These are phyloP conservation scores for Momotus momota DNA, from an alignment of 2,797 vertebrate genomes.

Conservation along the genomic window DNA sequence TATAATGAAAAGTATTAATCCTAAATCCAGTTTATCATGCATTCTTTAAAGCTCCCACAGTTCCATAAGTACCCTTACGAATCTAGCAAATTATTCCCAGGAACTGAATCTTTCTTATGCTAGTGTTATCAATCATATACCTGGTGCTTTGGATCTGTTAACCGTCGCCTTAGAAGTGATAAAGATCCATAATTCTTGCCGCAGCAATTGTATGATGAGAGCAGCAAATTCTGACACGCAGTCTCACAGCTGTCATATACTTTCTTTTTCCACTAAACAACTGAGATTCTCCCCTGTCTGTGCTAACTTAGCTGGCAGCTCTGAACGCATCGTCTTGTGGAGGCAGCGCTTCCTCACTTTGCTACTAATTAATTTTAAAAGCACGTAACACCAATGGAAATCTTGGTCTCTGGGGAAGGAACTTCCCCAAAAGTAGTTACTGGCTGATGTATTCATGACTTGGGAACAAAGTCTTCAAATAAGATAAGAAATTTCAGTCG, in stretches of 20 bases:
- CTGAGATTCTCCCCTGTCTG: neutral
- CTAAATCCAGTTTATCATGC: neutral
- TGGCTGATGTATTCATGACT: neutral
- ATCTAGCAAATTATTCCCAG: neutral
- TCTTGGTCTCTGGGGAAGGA: neutral
- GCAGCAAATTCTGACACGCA: slow-evolving; percentile 64
- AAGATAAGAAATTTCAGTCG: neutral
- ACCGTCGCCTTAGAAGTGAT: slow-evolving; percentile 2
- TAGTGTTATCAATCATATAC: neutral
- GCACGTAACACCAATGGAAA: neutral
- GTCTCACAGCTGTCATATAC: slow-evolving; percentile 70
- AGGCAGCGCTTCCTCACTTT: neutral
- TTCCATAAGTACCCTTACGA: neutral
- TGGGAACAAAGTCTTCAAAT: neutral
- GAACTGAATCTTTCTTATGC: neutral
- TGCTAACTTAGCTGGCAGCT: neutral
- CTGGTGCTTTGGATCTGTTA: slow-evolving; percentile 49
- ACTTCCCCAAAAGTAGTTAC: neutral
- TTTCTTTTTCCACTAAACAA: neutral
- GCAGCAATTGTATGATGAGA: slow-evolving; percentile 45
- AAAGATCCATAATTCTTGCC: slow-evolving; percentile 46
- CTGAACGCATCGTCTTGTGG: neutral
- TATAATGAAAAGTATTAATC: neutral
- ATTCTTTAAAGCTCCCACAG: neutral
- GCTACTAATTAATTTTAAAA: neutral